Evolutionary conservation across 1,140 invertebrate genomes (phyloP), one percentile per base, ranked within the genome.

Genomic region (Piezodorus guildinii): DNA sequence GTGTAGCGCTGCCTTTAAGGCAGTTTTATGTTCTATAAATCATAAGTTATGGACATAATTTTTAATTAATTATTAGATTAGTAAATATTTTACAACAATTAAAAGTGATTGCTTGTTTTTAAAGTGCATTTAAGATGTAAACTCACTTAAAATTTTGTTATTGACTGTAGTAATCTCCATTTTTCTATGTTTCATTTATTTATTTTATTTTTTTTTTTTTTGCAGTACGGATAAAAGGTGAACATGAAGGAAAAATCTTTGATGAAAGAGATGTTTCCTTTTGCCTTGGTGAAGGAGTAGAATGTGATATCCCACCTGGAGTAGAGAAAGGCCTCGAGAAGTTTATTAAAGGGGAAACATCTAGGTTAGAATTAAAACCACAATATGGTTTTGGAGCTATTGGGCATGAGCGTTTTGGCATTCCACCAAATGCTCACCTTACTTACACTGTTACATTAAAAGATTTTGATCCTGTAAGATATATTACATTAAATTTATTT

Each of bases 261-360:
- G 87, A 83, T 62, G 75, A 91, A 39, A 78, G 88, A 70, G 84
- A 92, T 67, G 79, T 94, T 0, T 80, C 83, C 49, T 98, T 96
- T 74, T 74, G 76, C 43, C 75, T 96, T n/a, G 94, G 94, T 0
- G 94, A 97, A 77, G 93, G 88, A 19, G 78, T 75, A 60, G 85
- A 88, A 64, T 73, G 74, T 49, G 84, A 84, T 65, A 75, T 98
- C 17, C 81, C 91, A 19, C 80, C 85, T 45, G 95, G 93, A 3
- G 72, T 98, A 17, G 96, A 98, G 74, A 79, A 80, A 67, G 92
- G 91, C 0, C 70, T 98, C 0, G 81, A 85, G 66, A 89, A 85
- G 71, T 93, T 98, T 73, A 86, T 84, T 68, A 81, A 83, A 66
- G 84, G 83, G 8, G 94, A 98, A 76, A 88, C 83, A 64, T 89